phyloP scores from a whole-genome alignment of 2,113 vertebrate species.

The Xyliphius kryptos region DNA sequence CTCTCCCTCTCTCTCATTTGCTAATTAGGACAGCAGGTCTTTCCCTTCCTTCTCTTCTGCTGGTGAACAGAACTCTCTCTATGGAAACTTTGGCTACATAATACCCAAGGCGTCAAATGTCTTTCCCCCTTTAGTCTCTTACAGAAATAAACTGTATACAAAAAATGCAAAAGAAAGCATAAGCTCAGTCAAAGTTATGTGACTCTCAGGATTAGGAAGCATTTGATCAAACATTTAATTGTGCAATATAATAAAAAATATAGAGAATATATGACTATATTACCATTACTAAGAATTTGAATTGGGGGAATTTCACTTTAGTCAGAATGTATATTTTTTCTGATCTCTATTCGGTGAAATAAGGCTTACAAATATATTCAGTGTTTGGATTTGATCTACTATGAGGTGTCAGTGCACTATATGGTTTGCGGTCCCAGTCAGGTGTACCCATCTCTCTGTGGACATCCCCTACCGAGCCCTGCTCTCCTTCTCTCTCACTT shows the following conservation, averaged over 20 bases:
- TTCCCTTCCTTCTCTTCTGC: slow-evolving; percentile 29
- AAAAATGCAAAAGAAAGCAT: background rate
- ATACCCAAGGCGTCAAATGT: slow-evolving; percentile 33
- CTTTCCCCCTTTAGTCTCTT: slow-evolving; percentile 23
- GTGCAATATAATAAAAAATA: background rate
- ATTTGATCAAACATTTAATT: background rate
- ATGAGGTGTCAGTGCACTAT: too few relatives aligned
- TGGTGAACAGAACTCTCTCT: slow-evolving; percentile 39
- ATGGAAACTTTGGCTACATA: slow-evolving; percentile 46
- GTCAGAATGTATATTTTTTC: too few relatives aligned
- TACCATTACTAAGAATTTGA: too few relatives aligned
- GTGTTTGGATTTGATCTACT: too few relatives aligned
- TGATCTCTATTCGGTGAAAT: too few relatives aligned
- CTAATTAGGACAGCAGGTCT: slow-evolving; percentile 52
- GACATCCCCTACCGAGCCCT: too few relatives aligned
- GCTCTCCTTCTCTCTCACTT: too few relatives aligned
- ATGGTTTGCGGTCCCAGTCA: too few relatives aligned
- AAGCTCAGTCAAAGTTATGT: background rate
- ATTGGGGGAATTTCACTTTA: too few relatives aligned
- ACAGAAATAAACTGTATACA: background rate
- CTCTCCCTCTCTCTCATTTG: slow-evolving; percentile 41
- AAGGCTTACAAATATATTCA: too few relatives aligned
- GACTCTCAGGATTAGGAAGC: background rate
- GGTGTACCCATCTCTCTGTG: too few relatives aligned
- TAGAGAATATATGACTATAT: too few relatives aligned